Evolutionary conservation across 2,797 vertebrate genomes (phyloP).

Genomic region (Notolepis coatsorum): DNA sequence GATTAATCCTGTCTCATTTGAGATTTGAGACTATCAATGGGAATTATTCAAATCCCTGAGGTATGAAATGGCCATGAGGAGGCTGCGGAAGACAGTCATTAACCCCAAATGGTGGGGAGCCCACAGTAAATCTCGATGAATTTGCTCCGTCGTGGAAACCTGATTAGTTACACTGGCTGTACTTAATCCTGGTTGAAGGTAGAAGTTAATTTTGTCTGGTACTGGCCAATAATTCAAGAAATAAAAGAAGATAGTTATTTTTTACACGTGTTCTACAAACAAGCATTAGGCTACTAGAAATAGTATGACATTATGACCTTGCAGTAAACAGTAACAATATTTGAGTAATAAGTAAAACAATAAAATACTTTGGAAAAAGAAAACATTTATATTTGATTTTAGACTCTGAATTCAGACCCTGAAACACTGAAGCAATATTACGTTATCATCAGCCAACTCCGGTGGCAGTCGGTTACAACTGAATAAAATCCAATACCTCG

Average conservation of each 20-base stretch:
- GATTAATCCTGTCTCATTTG: conserved; percentile 79
- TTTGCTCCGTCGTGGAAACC: conserved; percentile 69
- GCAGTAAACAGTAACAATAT: neutral
- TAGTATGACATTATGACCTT: neutral
- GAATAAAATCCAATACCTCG: conserved; percentile 51
- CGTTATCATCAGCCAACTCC: conserved; percentile 51
- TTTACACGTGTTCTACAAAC: conserved; percentile 21
- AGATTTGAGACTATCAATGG: conserved; percentile 80
- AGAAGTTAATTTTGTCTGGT: conserved; percentile 68
- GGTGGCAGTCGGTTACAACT: conserved; percentile 39
- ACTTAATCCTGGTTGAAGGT: conserved; percentile 75
- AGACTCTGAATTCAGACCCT: neutral
- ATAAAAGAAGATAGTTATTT: conserved; percentile 19
- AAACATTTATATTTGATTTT: neutral
- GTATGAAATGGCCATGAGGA: conserved; percentile 78
- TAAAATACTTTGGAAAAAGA: conserved; percentile 14
- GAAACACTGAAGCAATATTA: conserved; percentile 42
- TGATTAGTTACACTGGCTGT: conserved; percentile 75
- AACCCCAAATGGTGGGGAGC: conserved; percentile 76
- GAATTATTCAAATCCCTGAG: conserved; percentile 82
- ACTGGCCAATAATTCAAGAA: conserved; percentile 44
- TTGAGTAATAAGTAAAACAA: neutral
- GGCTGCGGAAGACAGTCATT: conserved; percentile 78
- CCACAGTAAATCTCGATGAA: conserved; percentile 70
- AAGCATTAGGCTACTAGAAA: neutral